Evolutionary conservation across 2,888 invertebrate species (phyloP).

Genomic region (Lymantria dispar): DNA sequence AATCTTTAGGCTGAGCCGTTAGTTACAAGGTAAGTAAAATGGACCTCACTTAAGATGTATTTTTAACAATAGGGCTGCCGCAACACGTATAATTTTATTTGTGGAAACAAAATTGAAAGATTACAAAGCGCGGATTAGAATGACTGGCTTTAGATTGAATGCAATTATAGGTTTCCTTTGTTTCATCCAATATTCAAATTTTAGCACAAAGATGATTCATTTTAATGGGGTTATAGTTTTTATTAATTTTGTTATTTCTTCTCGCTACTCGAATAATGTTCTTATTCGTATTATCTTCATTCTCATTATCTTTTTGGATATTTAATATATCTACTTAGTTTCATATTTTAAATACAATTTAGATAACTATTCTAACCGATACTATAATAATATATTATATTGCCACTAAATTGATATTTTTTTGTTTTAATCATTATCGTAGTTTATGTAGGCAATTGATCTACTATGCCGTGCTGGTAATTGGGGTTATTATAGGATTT

Average conservation of each 20-base stretch:
- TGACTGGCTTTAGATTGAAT: constrained; percentile 41
- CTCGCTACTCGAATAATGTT: no score
- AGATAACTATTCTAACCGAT: no score
- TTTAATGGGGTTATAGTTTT: constrained; percentile 18
- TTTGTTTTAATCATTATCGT: no score
- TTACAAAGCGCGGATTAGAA: constrained; percentile 51
- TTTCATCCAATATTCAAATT: constrained; percentile 41
- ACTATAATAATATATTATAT: no score
- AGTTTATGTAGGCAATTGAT: no score
- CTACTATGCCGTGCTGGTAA: no score
- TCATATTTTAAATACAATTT: no score
- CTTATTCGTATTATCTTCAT: no score
- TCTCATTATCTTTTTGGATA: no score
- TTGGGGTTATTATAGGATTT: no score
- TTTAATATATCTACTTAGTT: no score
- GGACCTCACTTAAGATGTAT: constrained; percentile 57
- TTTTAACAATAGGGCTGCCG: constrained; percentile 62
- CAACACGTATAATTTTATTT: constrained; percentile 53
- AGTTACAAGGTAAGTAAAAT: constrained; percentile 53
- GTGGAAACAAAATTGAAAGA: constrained; percentile 59
- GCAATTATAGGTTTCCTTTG: constrained; percentile 25
- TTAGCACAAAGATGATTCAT: constrained; percentile 39
- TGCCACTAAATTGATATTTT: no score
- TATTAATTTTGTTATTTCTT: background rate
- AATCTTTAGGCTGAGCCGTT: constrained; percentile 53